Conservation (phyloP, 2,113 vertebrate species). For the Spermophilus dauricus region DNA sequence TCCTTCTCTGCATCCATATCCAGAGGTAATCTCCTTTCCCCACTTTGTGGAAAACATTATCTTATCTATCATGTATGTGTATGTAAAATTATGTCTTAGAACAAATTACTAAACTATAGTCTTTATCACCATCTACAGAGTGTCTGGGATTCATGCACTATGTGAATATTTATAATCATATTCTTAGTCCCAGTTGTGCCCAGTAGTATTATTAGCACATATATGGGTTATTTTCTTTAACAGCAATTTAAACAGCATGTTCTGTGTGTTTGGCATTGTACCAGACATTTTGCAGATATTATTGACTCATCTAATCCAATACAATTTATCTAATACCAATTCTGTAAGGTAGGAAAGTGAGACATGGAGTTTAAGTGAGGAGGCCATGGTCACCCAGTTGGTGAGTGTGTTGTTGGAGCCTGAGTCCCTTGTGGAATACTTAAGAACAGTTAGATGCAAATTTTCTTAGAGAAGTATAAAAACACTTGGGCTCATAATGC, state of each 20-base stretch:
- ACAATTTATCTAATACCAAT: not conserved
- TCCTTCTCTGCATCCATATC: not conserved
- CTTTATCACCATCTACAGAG: not conserved
- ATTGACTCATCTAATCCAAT: not conserved
- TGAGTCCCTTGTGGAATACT: not conserved
- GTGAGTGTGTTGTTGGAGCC: not conserved
- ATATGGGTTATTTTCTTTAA: not conserved
- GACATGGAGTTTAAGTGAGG: not conserved
- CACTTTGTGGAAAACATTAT: not conserved
- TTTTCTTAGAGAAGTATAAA: not conserved
- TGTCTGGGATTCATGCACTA: not conserved
- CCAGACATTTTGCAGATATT: not conserved
- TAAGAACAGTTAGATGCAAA: not conserved
- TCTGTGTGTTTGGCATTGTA: not conserved
- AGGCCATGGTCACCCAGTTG: not conserved
- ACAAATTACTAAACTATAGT: not conserved
- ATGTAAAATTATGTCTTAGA: not conserved
- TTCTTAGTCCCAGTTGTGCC: not conserved
- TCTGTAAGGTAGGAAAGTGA: not conserved
- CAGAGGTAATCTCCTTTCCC: not conserved
- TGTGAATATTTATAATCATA: not conserved
- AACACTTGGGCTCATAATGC: not conserved
- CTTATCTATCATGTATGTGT: too few species aligned
- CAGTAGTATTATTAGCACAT: not conserved
- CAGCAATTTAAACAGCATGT: not conserved